Evolutionary conservation across 2,888 invertebrate species (phyloP), one percentile per base, ranked within the genome.

Genomic region (Sipha maydis): DNA sequence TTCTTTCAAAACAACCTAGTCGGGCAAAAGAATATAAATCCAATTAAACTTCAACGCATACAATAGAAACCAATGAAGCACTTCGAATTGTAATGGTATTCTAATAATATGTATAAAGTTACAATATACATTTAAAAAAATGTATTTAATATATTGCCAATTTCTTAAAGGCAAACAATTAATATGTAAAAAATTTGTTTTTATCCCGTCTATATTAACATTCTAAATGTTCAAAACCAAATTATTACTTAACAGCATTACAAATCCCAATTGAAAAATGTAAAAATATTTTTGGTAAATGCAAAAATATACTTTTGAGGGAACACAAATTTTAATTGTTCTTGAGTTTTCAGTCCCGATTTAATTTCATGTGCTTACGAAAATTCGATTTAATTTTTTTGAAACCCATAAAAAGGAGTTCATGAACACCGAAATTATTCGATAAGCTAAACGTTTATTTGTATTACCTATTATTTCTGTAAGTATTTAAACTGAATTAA

Each of bases 221-320:
- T n/a, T 28, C n/a, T 80, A 80, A 67, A 67, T n/a, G 9, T 19
- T 41, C 67, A 80, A 38, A 41, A 80, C 38, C 61, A 41, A 80
- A 38, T 38, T 41, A 41, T 38, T 28, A 67, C n/a, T 67, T 67
- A 28, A 54, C 83, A n/a, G 38, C 80, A 7, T 9, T 83, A 83
- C 83, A 25, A 54, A 73, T 54, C 54, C 54, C 83, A 73, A 17
- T n/a, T 73, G 83, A 75, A 61, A 83, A 75, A 61, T 56, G 56
- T 83, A 83, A 83, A 83, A 83, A 56, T 75, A 56, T 83, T 34
- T 83, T 56, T 75, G 83, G n/a, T 75, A n/a, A 73, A 83, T 73
- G 54, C 83, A 56, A 83, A 83, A 83, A 75, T 75, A 75, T 75
- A 83, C n/a, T 28, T 28, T 73, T 28, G 21, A 38, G 38, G 54